Base-by-base conservation (phyloP, 2,797 vertebrate genomes). In the Neomorphus geoffroyi region DNA sequence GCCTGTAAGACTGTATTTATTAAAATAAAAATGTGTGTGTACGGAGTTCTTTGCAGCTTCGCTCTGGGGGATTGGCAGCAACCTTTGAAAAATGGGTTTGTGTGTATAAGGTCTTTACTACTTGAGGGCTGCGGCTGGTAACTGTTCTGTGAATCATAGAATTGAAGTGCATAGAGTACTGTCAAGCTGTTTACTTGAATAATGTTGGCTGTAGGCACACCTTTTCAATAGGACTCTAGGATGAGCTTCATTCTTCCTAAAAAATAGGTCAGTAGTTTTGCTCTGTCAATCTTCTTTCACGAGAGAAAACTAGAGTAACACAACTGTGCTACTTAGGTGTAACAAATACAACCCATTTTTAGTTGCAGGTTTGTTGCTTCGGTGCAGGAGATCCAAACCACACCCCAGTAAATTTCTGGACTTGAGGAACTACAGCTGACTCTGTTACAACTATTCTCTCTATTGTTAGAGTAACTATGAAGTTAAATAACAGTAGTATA, bases 1-100 rank as follows among this genome's bases (percentile, higher is more conserved):
- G 79, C 92, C 83, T 96, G 94, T 96, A 91, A 85, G 86, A 93
- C 82, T 96, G 90, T 97, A 97, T 98, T 98, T 97, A 98, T 98
- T 97, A 93, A 97, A 98, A 97, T 85, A 94, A 96, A 97, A 97
- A 89, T 0, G 71, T 96, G 91, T 94, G 90, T 91, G 71, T 75
- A 50, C 51, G 71, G 43, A 90, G 43, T 78, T 92, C 33, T 67
- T 62, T 61, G 73, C 82, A 53, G 27, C 53, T 92, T 96, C 43
- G 81, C 46, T 90, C 37, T 32, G 67, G 54, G 66, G 60, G 22
- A 27, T 13, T 72, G 70, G 8, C 75, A 95, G 45, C 69, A 58
- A 3, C 30, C 58, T 83, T 54, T 81, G 73, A 30, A 69, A 65
- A 74, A 30, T 39, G 50, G 18, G 27, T 19, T 53, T 81, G 23